Conservation (phyloP, 2,113 vertebrate genomes). For the Myocastor coypus region DNA sequence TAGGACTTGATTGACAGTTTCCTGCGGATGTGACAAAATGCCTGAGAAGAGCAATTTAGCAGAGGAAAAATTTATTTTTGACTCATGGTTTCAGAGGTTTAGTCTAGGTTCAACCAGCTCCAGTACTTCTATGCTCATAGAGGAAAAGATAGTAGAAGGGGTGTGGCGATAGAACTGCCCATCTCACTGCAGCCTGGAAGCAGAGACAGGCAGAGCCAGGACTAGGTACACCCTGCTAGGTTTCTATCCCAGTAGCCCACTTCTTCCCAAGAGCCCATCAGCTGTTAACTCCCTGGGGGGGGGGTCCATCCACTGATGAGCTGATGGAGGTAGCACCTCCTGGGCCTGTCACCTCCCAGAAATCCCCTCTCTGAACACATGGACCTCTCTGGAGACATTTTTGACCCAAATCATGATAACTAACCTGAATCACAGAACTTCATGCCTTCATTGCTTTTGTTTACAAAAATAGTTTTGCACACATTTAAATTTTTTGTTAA, state of each 20-base stretch:
- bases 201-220: background rate
- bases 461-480: background rate
- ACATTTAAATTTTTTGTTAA: background rate
- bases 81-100: background rate
- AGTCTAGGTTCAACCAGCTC: background rate
- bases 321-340: background rate
- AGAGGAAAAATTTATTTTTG: background rate
- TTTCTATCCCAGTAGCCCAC: background rate
- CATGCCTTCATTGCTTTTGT: background rate
- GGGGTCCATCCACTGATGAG: accelerated
- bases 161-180: background rate
- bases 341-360: background rate
- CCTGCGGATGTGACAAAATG: background rate
- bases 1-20: background rate
- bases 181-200: background rate
- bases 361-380: background rate
- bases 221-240: background rate
- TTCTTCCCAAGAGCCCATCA: background rate
- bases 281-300: too few relatives aligned
- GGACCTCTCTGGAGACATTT: background rate
- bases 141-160: background rate
- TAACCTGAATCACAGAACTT: background rate
- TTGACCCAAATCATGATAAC: background rate
- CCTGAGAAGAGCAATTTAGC: background rate
- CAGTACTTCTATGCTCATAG: background rate